phyloP scores from a whole-genome alignment of 2,113 vertebrate genomes.

The Lates calcarifer region DNA sequence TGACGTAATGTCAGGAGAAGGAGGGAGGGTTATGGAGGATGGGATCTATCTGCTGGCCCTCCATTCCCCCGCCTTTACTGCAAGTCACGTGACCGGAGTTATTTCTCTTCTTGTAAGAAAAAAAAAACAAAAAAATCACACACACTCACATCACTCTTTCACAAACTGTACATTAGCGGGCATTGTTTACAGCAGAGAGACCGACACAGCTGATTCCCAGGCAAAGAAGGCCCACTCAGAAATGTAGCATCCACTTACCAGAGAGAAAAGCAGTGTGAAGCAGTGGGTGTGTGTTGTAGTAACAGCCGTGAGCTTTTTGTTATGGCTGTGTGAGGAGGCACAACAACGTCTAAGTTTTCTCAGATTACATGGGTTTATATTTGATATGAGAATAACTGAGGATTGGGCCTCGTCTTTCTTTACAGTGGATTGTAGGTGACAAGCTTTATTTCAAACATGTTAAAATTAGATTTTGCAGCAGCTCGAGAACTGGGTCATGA shows the following conservation, averaged over 20 bases:
- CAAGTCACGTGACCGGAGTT: conserved; percentile 54
- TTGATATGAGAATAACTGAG: too few relatives aligned
- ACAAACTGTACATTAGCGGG: conserved; percentile 8
- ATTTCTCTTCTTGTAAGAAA: background rate
- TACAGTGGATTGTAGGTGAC: background rate
- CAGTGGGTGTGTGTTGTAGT: conserved; percentile 10
- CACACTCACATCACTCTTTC: conserved; percentile 1
- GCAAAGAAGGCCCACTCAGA: conserved; percentile 32
- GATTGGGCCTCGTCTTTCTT: too few relatives aligned
- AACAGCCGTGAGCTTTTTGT: conserved; percentile 30
- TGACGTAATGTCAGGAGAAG: conserved; percentile 71
- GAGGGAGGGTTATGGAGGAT: conserved; percentile 19
- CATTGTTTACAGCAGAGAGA: conserved; percentile 5
- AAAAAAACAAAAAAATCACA: background rate
- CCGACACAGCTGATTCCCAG: background rate
- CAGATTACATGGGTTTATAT: background rate
- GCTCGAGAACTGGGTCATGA: background rate
- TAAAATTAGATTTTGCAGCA: background rate
- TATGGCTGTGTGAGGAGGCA: background rate
- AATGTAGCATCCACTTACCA: conserved; percentile 45
- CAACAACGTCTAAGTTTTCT: background rate
- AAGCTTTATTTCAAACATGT: background rate
- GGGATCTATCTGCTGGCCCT: conserved; percentile 23
- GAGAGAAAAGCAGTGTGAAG: background rate
- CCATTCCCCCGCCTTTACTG: background rate